A percentile compares a stretch with the other conserved stretches of the same genome.
These are phyloP conservation scores for Drosophila incognita DNA, from an alignment of 2,888 invertebrate genomes.

Conservation along the genomic window DNA sequence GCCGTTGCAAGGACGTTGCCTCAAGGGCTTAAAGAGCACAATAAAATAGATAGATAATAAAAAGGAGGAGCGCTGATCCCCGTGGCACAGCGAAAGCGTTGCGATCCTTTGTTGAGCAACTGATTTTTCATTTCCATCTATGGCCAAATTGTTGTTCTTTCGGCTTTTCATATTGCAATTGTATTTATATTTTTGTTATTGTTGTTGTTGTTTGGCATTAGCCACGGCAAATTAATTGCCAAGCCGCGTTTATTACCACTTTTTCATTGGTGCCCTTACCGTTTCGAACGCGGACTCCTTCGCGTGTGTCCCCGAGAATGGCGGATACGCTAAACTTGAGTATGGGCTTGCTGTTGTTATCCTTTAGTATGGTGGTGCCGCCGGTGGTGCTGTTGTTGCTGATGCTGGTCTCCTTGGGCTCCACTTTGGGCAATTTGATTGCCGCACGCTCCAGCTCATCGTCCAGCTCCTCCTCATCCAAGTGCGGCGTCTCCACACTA, in stretches of 20 bases:
- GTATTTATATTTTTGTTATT: conserved; percentile 40
- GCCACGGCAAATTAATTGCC: conserved; percentile 75
- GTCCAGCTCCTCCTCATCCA: conserved; percentile 75
- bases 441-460: conserved; percentile 63
- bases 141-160: conserved; percentile 68
- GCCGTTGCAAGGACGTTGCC: conserved; percentile 72
- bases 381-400: conserved; percentile 30
- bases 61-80: conserved; percentile 57
- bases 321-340: conserved; percentile 97
- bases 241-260: conserved; percentile 63
- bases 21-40: conserved; percentile 76
- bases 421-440: conserved; percentile 79
- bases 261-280: conserved; percentile 75
- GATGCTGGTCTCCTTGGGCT: conserved; percentile 56
- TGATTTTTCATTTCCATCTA: conserved; percentile 6
- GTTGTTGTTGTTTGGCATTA: conserved; percentile 73
- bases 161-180: conserved; percentile 73
- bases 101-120: conserved; percentile 38
- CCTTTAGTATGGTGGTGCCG: conserved; percentile 83
- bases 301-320: conserved; percentile 89
- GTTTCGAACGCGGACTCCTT: conserved; percentile 85
- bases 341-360: conserved; percentile 88
- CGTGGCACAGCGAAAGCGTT: conserved; percentile 63
- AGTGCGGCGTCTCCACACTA: conserved; percentile 61
- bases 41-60: conserved; percentile 50